Conservation (phyloP, 1,140 invertebrate species). For the Chironomus striatipennis region DNA sequence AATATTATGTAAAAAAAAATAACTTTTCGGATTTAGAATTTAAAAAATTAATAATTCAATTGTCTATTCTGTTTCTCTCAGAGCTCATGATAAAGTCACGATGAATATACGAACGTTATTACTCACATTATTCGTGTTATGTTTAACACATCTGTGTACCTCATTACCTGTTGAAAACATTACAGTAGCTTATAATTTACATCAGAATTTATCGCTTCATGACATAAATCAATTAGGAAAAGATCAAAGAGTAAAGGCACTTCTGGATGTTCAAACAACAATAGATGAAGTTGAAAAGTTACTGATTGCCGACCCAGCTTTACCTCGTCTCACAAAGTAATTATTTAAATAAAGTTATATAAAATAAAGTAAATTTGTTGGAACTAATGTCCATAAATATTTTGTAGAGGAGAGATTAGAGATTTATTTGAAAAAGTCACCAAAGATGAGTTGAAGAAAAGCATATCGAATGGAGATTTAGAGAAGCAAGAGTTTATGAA, state of each 20-base stretch:
- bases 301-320: slow-evolving; percentile 41
- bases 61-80: too few species aligned
- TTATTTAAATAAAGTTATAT: slow-evolving; percentile 17
- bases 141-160: neutral
- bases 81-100: too few species aligned
- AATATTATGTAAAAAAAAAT: too few species aligned
- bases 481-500: slow-evolving; percentile 44
- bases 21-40: too few species aligned
- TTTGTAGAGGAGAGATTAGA: slow-evolving; percentile 44
- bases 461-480: slow-evolving; percentile 37
- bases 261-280: slow-evolving; percentile 32
- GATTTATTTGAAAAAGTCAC: slow-evolving; percentile 49
- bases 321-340: slow-evolving; percentile 44
- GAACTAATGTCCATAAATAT: neutral
- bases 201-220: neutral
- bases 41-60: too few species aligned
- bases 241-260: neutral
- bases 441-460: slow-evolving; percentile 38
- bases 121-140: neutral
- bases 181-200: neutral
- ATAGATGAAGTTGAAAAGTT: slow-evolving; percentile 49
- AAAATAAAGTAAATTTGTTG: neutral
- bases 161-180: neutral
- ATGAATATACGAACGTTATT: too few species aligned
- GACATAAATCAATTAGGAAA: neutral